Base-by-base conservation (phyloP, 2,797 vertebrate genomes). In the Centroberyx gerrardi region DNA sequence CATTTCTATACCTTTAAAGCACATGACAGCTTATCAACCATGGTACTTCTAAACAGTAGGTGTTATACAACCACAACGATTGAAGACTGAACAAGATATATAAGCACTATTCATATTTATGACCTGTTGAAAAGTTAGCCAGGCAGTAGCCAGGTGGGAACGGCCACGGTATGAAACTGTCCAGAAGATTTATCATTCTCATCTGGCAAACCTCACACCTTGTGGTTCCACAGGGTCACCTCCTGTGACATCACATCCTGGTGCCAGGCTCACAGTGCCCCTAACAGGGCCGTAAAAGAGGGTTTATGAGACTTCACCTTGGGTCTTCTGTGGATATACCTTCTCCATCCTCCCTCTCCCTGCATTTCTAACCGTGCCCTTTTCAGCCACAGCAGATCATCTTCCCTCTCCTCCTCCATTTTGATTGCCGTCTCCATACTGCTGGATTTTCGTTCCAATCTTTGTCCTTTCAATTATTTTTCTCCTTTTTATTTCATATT, bases 171-270 rank as follows among this genome's bases (percentile, higher is more conserved):
- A 87, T 92, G 40, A 89, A 89, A 84, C 64, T 80, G 85, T 88
- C 84, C 60, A 2, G 29, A 58, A 83, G 89, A 93, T 90, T 90
- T 84, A 88, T 82, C 55, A 5, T 51, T 76, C 70, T 92, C 90
- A 89, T 93, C 87, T 90, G 85, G 90, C 74, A 67, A 81, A 54
- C 49, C 31, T 65, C 27, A 18, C 70, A 87, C 72, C 79, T 84
- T 59, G 72, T 68, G 81, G 65, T 80, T 86, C 79, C 62, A 14
- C 18, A 48, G 58, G 81, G 85, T 88, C 87, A 83, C 80, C 79
- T 86, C 71, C 72, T 72, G 62, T 91, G 88, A 93, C 90, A 91
- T 93, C 90, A 88, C 87, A 87, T 89, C 86, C 86, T 69, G 55
- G 83, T 88, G 90, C 81, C 75, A 82, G 79, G 83, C 80, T 69